A percentile compares a stretch with the other conserved stretches of the same genome.
Conservation (phyloP, 1,140 invertebrate genomes). For the Plectus sambesii region DNA sequence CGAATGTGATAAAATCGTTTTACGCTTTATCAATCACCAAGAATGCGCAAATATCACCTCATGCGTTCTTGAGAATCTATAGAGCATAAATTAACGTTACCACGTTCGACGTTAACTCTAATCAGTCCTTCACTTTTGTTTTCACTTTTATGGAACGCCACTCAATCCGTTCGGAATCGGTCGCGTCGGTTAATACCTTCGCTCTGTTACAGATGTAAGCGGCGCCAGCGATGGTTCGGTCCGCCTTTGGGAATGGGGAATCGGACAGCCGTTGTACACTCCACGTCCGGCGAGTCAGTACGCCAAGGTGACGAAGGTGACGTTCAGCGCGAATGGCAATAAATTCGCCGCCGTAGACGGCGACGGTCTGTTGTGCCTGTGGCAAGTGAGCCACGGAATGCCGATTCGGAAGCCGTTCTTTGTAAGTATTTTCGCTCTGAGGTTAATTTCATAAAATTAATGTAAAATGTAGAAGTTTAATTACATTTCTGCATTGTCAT, state of each 20-base stretch:
- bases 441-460: too few species aligned
- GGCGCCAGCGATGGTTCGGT: slow-evolving; percentile 95
- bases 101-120: too few species aligned
- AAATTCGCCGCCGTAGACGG: slow-evolving; percentile 54
- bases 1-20: too few species aligned
- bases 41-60: too few species aligned
- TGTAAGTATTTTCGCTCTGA: slow-evolving; percentile 57
- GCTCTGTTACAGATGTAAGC: slow-evolving; percentile 63
- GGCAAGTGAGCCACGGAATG: slow-evolving; percentile 71
- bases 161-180: neutral
- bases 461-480: too few species aligned
- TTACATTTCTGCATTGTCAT: too few species aligned
- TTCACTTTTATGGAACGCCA: neutral
- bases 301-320: slow-evolving; percentile 87
- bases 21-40: too few species aligned
- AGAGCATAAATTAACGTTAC: neutral
- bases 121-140: too few species aligned
- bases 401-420: slow-evolving; percentile 79
- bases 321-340: slow-evolving; percentile 90
- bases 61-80: too few species aligned
- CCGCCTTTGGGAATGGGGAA: slow-evolving; percentile 93
- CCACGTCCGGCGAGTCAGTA: slow-evolving; percentile 75
- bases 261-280: slow-evolving; percentile 72
- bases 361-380: slow-evolving; percentile 44
- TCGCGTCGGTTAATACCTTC: slow-evolving; percentile 11